These are phyloP conservation scores for Clitarchus hookeri DNA, from an alignment of 2,888 invertebrate species.

Conservation along the genomic window DNA sequence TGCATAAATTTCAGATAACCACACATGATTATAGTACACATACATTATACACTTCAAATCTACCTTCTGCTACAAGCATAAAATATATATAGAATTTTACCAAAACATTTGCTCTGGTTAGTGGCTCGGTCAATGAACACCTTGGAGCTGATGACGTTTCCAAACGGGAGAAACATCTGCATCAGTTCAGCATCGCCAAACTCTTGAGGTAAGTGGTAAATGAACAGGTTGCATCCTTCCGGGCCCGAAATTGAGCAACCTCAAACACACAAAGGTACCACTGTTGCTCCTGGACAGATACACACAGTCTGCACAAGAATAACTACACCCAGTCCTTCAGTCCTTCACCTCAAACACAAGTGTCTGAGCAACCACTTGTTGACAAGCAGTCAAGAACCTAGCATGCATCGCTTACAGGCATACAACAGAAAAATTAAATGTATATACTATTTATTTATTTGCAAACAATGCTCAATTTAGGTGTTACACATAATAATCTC, in stretches of 20 bases:
- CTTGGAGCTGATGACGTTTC: slow-evolving; percentile 99
- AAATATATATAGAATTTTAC: slow-evolving; percentile 60
- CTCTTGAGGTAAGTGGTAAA: slow-evolving; percentile 99
- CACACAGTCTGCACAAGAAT: neutral
- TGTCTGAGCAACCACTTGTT: too few relatives aligned
- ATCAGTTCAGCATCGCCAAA: slow-evolving; percentile 99
- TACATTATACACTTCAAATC: too few relatives aligned
- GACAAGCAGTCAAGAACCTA: too few relatives aligned
- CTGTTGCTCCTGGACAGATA: neutral
- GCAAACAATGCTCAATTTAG: too few relatives aligned
- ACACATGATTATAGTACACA: neutral
- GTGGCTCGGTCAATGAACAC: slow-evolving; percentile 99
- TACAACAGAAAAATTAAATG: too few relatives aligned
- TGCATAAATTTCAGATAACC: neutral
- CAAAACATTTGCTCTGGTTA: slow-evolving; percentile 99
- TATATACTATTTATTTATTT: too few relatives aligned
- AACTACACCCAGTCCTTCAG: neutral
- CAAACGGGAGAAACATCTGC: slow-evolving; percentile 99
- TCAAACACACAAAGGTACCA: slow-evolving; percentile 52
- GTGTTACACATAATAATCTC: too few relatives aligned
- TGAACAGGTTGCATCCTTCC: slow-evolving; percentile 99
- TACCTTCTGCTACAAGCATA: too few relatives aligned
- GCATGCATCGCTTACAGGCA: too few relatives aligned
- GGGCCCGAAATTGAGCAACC: slow-evolving; percentile 97
- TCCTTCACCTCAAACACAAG: neutral